Conservation (phyloP, 64 coral and sea anemone genomes). For the Actinia tenebrosa region DNA sequence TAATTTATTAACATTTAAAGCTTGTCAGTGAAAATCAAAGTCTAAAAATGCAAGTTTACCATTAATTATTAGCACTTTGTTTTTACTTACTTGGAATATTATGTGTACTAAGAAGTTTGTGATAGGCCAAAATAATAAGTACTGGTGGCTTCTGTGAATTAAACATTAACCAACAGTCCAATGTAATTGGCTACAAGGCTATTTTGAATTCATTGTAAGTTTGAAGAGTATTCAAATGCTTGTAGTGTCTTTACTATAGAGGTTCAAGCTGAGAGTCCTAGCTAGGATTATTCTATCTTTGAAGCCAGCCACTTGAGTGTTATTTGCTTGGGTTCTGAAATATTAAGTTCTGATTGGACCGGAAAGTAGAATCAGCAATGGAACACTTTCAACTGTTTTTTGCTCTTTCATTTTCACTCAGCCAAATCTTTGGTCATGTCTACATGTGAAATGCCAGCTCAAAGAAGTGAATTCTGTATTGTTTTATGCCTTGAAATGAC, state of each 20-base stretch:
- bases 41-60: not conserved
- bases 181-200: conserved; percentile 56
- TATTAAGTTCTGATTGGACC: not conserved
- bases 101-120: not conserved
- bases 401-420: not conserved
- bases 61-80: not conserved
- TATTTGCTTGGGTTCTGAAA: not conserved
- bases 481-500: not conserved
- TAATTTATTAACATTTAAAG: not conserved
- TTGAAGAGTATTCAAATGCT: conserved; percentile 26
- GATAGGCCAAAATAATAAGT: not conserved
- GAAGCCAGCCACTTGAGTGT: not conserved
- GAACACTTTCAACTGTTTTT: conserved; percentile 10
- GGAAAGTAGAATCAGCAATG: not conserved
- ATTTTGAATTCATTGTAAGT: conserved; percentile 85
- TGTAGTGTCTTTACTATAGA: not conserved
- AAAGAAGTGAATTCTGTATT: not conserved
- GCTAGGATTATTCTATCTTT: not conserved
- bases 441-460: not conserved
- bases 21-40: not conserved
- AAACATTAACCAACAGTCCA: conserved; percentile 69
- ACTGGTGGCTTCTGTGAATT: conserved; percentile 35
- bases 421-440: not conserved
- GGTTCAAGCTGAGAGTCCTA: not conserved
- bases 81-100: not conserved